phyloP scores from a whole-genome alignment of 2,888 invertebrate genomes.

The Leptura quadrifasciata region DNA sequence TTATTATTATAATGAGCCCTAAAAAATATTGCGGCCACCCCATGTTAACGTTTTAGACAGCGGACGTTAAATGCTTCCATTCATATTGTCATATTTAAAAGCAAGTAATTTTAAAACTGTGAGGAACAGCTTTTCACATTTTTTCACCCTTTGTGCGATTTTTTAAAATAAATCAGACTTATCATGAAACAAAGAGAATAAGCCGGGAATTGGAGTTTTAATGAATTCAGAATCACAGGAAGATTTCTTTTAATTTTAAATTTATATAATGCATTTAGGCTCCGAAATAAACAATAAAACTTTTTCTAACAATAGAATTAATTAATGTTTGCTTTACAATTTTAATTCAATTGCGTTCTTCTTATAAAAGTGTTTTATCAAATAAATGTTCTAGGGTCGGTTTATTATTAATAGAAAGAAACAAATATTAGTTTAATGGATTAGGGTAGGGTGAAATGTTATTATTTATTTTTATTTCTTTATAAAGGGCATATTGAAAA shows the following conservation, averaged over 20 bases:
- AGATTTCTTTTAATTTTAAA: constrained; percentile 4
- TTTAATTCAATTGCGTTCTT: background rate
- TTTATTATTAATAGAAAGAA: background rate
- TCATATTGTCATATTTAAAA: constrained; percentile 24
- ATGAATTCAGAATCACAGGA: constrained; percentile 12
- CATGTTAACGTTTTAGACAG: constrained; percentile 9
- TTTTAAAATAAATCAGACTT: constrained; percentile 15
- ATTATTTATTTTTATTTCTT: background rate
- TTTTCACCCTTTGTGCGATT: constrained; percentile 21
- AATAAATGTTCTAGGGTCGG: background rate
- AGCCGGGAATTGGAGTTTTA: constrained; percentile 5
- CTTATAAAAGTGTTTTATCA: background rate
- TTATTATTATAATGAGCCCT: constrained; percentile 6
- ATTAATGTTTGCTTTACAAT: constrained; percentile 5
- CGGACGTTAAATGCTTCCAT: constrained; percentile 18
- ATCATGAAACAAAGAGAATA: constrained; percentile 20
- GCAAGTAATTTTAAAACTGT: constrained; percentile 28
- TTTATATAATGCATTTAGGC: constrained; percentile 13
- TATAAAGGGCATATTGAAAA: no score
- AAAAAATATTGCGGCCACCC: background rate
- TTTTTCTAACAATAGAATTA: constrained; percentile 1
- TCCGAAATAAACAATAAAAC: background rate
- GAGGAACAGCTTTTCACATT: constrained; percentile 25
- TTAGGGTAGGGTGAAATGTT: background rate
- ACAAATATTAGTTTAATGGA: no score